Evolutionary conservation across 2,888 invertebrate species (phyloP).

Genomic region (Pterostichus madidus): DNA sequence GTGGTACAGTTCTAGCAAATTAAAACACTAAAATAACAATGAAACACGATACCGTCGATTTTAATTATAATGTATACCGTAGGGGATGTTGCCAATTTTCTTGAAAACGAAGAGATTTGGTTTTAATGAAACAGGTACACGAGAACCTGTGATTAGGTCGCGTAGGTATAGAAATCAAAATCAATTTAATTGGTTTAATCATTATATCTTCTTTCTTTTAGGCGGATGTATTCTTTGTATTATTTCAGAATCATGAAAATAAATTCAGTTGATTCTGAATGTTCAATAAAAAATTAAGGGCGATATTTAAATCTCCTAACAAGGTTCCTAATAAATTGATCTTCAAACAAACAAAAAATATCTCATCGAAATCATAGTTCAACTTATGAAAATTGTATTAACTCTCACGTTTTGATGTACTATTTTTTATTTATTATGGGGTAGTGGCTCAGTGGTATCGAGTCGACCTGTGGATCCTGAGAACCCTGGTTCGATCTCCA

Average conservation of each 20-base stretch:
- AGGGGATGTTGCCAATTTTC: conserved; percentile 51
- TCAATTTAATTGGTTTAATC: not conserved
- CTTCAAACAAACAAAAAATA: no score
- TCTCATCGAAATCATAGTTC: no score
- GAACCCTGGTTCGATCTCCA: no score
- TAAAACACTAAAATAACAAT: conserved; percentile 65
- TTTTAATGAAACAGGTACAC: conserved; percentile 19
- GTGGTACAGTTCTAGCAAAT: conserved; percentile 38
- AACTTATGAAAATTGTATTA: no score
- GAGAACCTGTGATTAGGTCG: conserved; percentile 5
- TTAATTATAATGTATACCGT: conserved; percentile 60
- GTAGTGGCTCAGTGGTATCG: no score
- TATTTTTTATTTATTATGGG: no score
- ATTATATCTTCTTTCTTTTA: not conserved
- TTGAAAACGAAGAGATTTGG: conserved; percentile 20
- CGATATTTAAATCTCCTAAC: no score
- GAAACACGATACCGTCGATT: conserved; percentile 65
- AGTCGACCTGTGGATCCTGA: no score
- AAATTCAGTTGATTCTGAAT: no score
- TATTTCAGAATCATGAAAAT: not conserved
- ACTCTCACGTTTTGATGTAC: no score
- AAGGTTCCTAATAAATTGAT: no score
- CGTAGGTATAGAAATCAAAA: not conserved
- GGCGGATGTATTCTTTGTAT: not conserved
- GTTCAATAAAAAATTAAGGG: no score